These are phyloP conservation scores for Fukomys damarensis DNA, from an alignment of 2,113 vertebrate species.

Conservation along the genomic window DNA sequence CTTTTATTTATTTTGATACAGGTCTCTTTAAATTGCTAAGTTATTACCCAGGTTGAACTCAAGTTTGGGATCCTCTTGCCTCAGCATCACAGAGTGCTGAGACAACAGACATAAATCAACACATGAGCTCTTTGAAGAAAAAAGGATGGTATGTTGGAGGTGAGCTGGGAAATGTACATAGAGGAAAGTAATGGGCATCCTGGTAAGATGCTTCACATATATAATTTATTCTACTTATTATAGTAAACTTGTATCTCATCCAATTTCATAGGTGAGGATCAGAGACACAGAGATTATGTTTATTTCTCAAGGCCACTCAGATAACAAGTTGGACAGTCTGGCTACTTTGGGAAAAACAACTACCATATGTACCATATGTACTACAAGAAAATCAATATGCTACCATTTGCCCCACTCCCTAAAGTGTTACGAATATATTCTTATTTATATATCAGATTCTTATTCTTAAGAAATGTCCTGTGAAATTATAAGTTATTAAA, in stretches of 20 bases:
- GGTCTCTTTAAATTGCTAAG: background rate
- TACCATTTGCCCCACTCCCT: background rate
- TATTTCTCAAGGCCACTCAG: background rate
- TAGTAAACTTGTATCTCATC: background rate
- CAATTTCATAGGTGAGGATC: background rate
- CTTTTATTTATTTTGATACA: background rate
- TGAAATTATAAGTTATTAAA: slow-evolving; percentile 57
- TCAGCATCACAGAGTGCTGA: background rate
- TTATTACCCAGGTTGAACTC: background rate
- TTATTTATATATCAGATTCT: background rate
- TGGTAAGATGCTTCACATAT: background rate
- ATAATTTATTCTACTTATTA: background rate
- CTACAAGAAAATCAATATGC: background rate
- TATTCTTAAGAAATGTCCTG: slow-evolving; percentile 18
- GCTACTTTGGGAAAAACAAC: background rate
- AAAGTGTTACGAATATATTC: background rate
- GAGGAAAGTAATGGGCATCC: background rate
- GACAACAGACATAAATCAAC: background rate
- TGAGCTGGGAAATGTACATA: background rate
- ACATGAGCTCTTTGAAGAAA: background rate
- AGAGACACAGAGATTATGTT: background rate
- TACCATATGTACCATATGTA: background rate
- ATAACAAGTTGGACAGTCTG: background rate
- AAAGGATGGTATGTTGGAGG: background rate
- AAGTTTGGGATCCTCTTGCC: background rate